Base-by-base conservation (phyloP, 2,797 vertebrate species). In the Danio kyathit region DNA sequence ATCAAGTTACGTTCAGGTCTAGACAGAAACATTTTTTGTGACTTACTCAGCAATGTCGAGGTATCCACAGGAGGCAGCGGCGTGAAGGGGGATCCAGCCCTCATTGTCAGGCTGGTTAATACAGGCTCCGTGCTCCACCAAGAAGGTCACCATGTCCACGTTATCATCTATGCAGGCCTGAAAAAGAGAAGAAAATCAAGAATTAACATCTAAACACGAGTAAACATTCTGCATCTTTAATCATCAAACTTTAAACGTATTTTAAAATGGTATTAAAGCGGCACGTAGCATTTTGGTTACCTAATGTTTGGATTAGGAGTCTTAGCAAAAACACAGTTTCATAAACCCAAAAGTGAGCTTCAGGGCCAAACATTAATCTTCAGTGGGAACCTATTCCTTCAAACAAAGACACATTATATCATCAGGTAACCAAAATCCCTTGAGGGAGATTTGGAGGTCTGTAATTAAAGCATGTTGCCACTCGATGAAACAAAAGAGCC, bases 31-130 rank as follows among this genome's bases (percentile, higher is more conserved):
- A 29, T 29, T 1, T 1, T 29, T 29, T 1, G 4, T 51, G 73
- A 90, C 96, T 95, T 93, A 99, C 98, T 99, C 96, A 85, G 98
- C 98, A 91, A 99, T 99, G 93, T 99, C 98, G 67, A 99, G 91
- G 93, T 99, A 99, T 89, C 98, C 98, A 89, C 98, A 99, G 91
- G 98, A 99, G 87, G 98, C 95, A 82, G 97, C 98, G 43, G 98
- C 98, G 73, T 99, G 98, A 76, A 99, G 95, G 86, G 98, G 98
- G 92, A 99, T 99, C 98, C 98, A 99, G 93, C 98, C 98, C 94
- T 99, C 98, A 61, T 99, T 99, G 93, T 99, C 98, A 29, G 98
- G 97, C 95, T 99, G 98, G 93, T 99, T 98, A 94, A 99, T 97
- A 94, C 94, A 94, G 90, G 98, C 98, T 88, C 96, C 97, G 83